Base-by-base conservation (phyloP, 2,113 vertebrate genomes). In the Nansenia antarctica region DNA sequence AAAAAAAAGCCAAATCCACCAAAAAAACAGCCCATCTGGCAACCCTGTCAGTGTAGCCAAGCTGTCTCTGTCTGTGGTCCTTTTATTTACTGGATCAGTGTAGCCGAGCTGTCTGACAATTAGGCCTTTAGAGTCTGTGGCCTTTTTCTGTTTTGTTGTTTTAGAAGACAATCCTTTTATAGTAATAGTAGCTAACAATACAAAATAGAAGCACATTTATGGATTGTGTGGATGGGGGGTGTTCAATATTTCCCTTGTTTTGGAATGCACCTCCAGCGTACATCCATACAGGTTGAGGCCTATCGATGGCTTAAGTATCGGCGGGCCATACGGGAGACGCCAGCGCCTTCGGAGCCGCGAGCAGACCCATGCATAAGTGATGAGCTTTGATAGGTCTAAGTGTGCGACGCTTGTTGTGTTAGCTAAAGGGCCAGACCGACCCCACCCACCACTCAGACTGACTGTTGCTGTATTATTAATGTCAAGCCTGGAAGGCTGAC, bases 381-480 rank as follows among this genome's bases (percentile, higher is more conserved):
- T 81, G 35, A 60, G 83, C 84, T 77, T 73, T 73, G 73, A 83
- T 80, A 26, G 0, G 69, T 86, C 73, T 83, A 75, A 85, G 77
- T 72, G 9, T 65, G 71, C 76, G 81, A 83, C 85, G 74, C 54
- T 87, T 81, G 79, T 85, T 86, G 74, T 79, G 74, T 82, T 72
- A 72, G 81, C 80, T 87, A 83, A 87, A 82, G 30, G 85, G 84
- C 84, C 80, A 24, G 9, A 53, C n/a, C 70, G 74, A 69, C 35
- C 73, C 70, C 67, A 11, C 24, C 29, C 29, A 31, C 9, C 4
- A 15, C 35, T 42, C 22, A 15, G n/a, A 3, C 24, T 45, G 1
- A 76, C 73, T 86, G 71, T 65, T 76, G 71, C 67, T 76, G 6
- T 74, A 90, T 85, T 89, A 89, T 89, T 87, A 47, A 88, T 64